These are phyloP conservation scores for Eupithecia subfuscata DNA, from an alignment of 2,888 invertebrate species.

Conservation along the genomic window DNA sequence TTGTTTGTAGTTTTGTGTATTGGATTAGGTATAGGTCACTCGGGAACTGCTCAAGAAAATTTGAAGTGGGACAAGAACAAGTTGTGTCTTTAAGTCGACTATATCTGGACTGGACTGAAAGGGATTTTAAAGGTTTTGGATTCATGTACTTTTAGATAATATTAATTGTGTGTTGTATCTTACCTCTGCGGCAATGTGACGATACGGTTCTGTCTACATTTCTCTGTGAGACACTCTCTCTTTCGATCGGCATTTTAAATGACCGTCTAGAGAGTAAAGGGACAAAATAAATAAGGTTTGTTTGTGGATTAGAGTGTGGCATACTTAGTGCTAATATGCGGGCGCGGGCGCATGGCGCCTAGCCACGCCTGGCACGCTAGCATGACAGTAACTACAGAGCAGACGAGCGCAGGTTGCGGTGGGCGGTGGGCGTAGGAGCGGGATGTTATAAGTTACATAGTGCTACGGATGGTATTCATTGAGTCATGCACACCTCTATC, in stretches of 20 bases:
- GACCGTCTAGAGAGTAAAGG: conserved; percentile 88
- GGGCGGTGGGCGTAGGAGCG: conserved; percentile 83
- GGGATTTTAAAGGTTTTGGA: conserved; percentile 17
- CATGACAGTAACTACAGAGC: conserved; percentile 84
- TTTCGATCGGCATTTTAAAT: conserved; percentile 85
- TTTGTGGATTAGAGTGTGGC: conserved; percentile 77
- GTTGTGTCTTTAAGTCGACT: conserved; percentile 19
- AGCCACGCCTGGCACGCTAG: conserved; percentile 63
- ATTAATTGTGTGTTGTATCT: conserved; percentile 71
- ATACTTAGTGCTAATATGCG: conserved; percentile 76
- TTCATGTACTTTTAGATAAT: conserved; percentile 62
- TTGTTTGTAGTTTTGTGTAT: conserved; percentile 33
- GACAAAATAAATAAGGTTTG: conserved; percentile 85
- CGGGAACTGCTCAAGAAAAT: conserved; percentile 37
- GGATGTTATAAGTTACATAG: conserved; percentile 87
- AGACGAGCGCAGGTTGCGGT: conserved; percentile 82
- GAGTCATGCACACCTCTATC: conserved; percentile 99
- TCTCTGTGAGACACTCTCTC: conserved; percentile 83
- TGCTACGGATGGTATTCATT: conserved; percentile 86
- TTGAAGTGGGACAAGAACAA: conserved; percentile 17
- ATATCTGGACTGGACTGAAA: conserved; percentile 11
- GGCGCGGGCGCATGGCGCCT: conserved; percentile 33
- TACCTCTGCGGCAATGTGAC: conserved; percentile 81
- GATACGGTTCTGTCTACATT: conserved; percentile 84
- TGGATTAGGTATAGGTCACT: conserved; percentile 34